Evolutionary conservation across 2,888 invertebrate species (phyloP).

Genomic region (Polydrusus tereticollis): DNA sequence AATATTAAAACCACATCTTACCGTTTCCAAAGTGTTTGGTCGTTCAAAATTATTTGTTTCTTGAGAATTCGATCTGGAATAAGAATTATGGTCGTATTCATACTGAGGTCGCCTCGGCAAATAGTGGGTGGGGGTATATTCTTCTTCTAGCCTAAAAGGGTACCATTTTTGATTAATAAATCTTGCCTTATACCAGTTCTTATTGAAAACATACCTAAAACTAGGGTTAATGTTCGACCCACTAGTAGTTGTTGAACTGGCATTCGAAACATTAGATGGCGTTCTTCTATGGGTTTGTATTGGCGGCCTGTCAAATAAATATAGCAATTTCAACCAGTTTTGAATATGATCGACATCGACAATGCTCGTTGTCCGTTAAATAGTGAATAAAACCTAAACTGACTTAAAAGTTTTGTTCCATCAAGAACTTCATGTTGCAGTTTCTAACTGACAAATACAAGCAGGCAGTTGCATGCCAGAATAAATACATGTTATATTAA

Average conservation of each 20-base stretch:
- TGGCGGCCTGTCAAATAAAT: slow-evolving; percentile 57
- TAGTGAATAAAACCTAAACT: too few species aligned
- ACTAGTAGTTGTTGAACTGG: slow-evolving; percentile 71
- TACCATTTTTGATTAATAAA: not conserved
- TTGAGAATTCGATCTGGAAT: slow-evolving; percentile 68
- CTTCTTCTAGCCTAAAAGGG: slow-evolving; percentile 71
- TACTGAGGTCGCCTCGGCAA: slow-evolving; percentile 62
- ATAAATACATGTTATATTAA: too few species aligned
- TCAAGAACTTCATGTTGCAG: too few species aligned
- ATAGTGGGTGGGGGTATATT: slow-evolving; percentile 69
- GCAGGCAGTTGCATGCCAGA: too few species aligned
- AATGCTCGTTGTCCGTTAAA: too few species aligned
- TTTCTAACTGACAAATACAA: too few species aligned
- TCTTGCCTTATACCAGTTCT: not conserved
- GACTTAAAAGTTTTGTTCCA: too few species aligned
- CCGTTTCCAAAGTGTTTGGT: slow-evolving; percentile 68
- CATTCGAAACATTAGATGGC: slow-evolving; percentile 80
- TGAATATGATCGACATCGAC: too few species aligned
- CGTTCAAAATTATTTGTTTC: slow-evolving; percentile 70
- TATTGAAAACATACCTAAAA: slow-evolving; percentile 68
- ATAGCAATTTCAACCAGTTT: not conserved
- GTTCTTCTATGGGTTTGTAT: slow-evolving; percentile 78
- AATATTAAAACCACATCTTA: slow-evolving; percentile 1
- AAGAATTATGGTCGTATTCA: slow-evolving; percentile 63
- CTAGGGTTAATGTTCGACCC: slow-evolving; percentile 74